phyloP scores from a whole-genome alignment of 2,888 invertebrate genomes.

The Cabera pusaria region DNA sequence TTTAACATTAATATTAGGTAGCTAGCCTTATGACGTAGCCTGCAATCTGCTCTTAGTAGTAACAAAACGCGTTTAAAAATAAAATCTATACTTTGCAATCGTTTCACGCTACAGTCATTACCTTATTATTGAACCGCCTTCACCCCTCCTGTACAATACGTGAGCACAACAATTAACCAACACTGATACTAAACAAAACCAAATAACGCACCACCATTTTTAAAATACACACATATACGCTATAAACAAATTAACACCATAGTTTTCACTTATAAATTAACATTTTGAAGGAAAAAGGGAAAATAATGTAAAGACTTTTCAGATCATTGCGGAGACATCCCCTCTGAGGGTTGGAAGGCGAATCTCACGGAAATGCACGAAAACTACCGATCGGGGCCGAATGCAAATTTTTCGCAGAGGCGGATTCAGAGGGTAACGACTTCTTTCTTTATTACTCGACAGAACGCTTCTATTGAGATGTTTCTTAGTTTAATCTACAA shows the following conservation, averaged over 20 bases:
- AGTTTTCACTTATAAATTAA: conserved; percentile 52
- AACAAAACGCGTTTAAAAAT: no score
- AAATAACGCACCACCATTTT: conserved; percentile 41
- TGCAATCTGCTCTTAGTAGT: no score
- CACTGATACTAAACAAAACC: conserved; percentile 63
- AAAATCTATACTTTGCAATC: neutral
- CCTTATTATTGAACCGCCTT: conserved; percentile 53
- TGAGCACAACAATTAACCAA: conserved; percentile 60
- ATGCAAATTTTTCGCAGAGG: conserved; percentile 66
- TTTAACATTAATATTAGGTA: no score
- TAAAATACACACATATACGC: conserved; percentile 34
- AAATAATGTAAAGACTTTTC: conserved; percentile 72
- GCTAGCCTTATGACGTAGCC: neutral
- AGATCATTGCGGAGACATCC: conserved; percentile 63
- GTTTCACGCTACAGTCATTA: conserved; percentile 34
- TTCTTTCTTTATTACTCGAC: conserved; percentile 9
- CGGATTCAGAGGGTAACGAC: conserved; percentile 40
- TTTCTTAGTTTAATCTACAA: no score
- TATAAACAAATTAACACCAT: conserved; percentile 42
- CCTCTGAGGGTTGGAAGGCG: conserved; percentile 70
- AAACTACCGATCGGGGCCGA: conserved; percentile 62
- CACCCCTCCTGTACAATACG: conserved; percentile 39
- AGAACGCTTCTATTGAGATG: no score
- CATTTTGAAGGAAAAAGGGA: conserved; percentile 47
- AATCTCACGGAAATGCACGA: conserved; percentile 72